Evolutionary conservation across 2,888 invertebrate genomes (phyloP), one percentile per base, ranked within the genome.

Genomic region (Nomada ruficornis): DNA sequence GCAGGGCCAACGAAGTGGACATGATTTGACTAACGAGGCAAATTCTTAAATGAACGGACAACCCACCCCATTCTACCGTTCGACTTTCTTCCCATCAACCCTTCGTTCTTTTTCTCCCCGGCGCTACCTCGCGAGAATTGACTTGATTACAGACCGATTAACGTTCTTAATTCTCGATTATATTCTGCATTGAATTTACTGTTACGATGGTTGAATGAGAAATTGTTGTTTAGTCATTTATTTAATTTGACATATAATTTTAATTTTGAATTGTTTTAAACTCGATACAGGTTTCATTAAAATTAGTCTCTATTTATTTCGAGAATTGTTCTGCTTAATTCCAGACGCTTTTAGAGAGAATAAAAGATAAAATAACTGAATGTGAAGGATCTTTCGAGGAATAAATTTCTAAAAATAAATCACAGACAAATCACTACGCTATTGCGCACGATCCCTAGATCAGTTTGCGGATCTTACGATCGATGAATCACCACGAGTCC

Each of bases 11-110:
- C 93, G 90, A 91, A 87, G 89, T 88, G 91, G 76, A 91, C 89
- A 86, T 89, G 90, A 93, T 93, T 92, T 89, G 89, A 87, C 93
- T 93, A 93, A 93, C 93, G 93, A 93, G 91, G 89, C 91, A 91
- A 91, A 92, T 93, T 93, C 92, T 92, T 93, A 92, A 93, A 93
- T 92, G 90, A 92, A 91, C 91, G 90, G 88, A 87, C 77, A 76
- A 80, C 11, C 18, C 20, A 23, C 18, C 23, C 7, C 4, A 3
- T 18, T 18, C 36, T 1, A 5, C 3, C 42, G 15, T n/a, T 4
- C n/a, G 54, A 67, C 13, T 15, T 54, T 29, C 65, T 52, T 36
- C 18, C 29, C 20, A 18, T 52, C 52, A 11, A 11, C 20, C 59
- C n/a, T 54, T 54, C 54, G 54, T 18, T 60, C 59, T 60, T 60